Evolutionary conservation across 2,113 vertebrate genomes (phyloP).

Genomic region (Rutilus rutilus): DNA sequence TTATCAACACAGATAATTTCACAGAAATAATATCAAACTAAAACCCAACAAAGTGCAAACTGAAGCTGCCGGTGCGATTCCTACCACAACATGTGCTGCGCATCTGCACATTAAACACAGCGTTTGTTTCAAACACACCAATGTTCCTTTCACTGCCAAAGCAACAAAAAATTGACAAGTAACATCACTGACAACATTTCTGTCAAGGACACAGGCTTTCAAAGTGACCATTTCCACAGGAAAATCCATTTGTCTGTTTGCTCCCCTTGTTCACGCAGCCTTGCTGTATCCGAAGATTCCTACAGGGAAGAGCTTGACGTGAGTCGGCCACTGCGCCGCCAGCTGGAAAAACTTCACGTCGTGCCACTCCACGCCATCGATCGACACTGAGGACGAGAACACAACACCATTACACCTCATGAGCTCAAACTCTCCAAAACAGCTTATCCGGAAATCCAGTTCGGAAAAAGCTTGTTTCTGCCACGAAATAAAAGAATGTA

Average conservation of each 20-base stretch:
- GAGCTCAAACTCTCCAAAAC: background rate
- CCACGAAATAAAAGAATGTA: too few species aligned
- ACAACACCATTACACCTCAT: background rate
- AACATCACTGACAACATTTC: conserved; percentile 42
- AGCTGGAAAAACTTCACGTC: conserved; percentile 85
- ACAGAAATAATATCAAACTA: conserved; percentile 57
- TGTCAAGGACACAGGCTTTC: conserved; percentile 48
- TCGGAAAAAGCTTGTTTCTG: background rate
- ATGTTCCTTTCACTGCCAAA: conserved; percentile 49
- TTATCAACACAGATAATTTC: conserved; percentile 52
- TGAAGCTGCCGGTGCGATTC: conserved; percentile 52
- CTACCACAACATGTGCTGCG: conserved; percentile 46
- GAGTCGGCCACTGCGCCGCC: conserved; percentile 86
- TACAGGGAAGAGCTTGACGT: conserved; percentile 85
- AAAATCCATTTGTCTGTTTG: conserved; percentile 50
- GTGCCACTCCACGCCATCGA: conserved; percentile 85
- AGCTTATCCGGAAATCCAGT: background rate
- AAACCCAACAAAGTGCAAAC: conserved; percentile 58
- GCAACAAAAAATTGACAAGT: conserved; percentile 39
- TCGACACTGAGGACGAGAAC: conserved; percentile 71
- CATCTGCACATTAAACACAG: conserved; percentile 40
- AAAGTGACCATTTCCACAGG: conserved; percentile 56
- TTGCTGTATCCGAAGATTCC: conserved; percentile 83
- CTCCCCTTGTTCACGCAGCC: conserved; percentile 62
- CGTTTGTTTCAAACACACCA: conserved; percentile 19